Evolutionary conservation across 2,113 vertebrate species (phyloP).

Genomic region (Callopanchax toddi): DNA sequence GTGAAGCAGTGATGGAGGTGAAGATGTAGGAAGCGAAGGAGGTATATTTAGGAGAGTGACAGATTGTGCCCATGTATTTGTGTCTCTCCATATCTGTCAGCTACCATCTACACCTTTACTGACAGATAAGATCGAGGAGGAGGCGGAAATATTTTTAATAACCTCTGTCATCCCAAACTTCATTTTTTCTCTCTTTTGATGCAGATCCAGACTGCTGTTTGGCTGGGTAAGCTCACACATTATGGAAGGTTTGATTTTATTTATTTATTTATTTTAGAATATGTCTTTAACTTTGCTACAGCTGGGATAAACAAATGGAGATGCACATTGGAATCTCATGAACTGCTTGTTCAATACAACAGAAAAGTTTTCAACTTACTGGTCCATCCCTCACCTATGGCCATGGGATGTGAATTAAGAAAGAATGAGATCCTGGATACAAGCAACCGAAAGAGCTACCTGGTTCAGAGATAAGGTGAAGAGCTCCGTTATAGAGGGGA

Average conservation of each 20-base stretch:
- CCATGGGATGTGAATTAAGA: too few relatives aligned
- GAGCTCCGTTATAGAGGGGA: too few relatives aligned
- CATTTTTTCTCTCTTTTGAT: conserved; percentile 23
- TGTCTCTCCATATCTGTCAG: conserved; percentile 26
- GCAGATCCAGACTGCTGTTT: not conserved
- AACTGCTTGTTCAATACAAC: too few relatives aligned
- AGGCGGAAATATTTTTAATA: conserved; percentile 35
- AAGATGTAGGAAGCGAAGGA: conserved; percentile 25
- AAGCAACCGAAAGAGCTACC: too few relatives aligned
- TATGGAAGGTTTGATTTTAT: not conserved
- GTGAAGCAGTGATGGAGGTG: not conserved
- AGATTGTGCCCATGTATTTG: conserved; percentile 55
- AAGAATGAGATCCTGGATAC: too few relatives aligned
- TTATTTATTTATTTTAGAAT: too few relatives aligned
- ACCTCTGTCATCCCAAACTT: conserved; percentile 21
- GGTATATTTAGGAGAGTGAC: conserved; percentile 57
- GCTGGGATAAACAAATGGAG: too few relatives aligned
- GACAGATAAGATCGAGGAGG: conserved; percentile 46
- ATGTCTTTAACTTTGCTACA: too few relatives aligned
- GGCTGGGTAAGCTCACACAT: not conserved
- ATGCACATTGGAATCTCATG: too few relatives aligned
- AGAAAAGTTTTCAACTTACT: too few relatives aligned
- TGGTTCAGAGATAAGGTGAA: too few relatives aligned
- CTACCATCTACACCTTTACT: conserved; percentile 53
- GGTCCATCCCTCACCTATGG: too few relatives aligned